A percentile compares a stretch with the other conserved stretches of the same genome.
Evolutionary conservation across 2,888 invertebrate genomes (phyloP).

Genomic region (Falcaria lacertinaria): DNA sequence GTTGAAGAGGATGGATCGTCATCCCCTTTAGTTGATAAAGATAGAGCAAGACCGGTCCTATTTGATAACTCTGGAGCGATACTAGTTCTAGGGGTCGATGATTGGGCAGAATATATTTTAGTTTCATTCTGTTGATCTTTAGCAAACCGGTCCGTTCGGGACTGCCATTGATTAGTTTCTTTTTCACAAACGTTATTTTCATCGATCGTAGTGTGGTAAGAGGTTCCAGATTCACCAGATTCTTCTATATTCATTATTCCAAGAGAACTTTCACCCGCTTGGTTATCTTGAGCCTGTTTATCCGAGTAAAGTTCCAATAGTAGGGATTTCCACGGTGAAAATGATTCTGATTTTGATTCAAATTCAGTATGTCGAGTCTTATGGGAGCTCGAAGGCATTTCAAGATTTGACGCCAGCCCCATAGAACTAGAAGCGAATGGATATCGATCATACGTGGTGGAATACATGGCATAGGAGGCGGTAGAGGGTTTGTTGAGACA

Average conservation of each 20-base stretch:
- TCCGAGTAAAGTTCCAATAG: conserved; percentile 12
- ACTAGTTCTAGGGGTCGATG: not conserved
- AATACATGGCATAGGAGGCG: conserved; percentile 42
- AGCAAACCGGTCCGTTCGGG: conserved; percentile 30
- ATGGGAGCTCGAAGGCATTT: not conserved
- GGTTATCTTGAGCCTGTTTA: conserved; percentile 5
- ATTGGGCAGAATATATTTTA: not conserved
- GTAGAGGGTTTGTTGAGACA: conserved; percentile 26
- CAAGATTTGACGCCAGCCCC: not conserved
- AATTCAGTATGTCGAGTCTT: not conserved
- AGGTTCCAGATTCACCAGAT: not conserved
- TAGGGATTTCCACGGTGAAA: conserved; percentile 5
- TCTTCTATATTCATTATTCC: conserved; percentile 7
- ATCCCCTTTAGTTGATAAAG: not conserved
- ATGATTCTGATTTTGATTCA: not conserved
- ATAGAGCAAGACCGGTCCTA: not conserved
- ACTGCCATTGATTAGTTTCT: conserved; percentile 19
- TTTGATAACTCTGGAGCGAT: not conserved
- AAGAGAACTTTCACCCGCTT: not conserved
- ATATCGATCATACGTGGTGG: conserved; percentile 18
- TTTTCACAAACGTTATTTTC: conserved; percentile 1
- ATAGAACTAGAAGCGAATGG: conserved; percentile 4
- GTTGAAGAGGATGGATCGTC: not conserved
- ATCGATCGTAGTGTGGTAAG: not conserved
- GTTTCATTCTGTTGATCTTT: conserved; percentile 12